Evolutionary conservation across 1,140 invertebrate species (phyloP), one percentile per base, ranked within the genome.

Genomic region (Cherax destructor): DNA sequence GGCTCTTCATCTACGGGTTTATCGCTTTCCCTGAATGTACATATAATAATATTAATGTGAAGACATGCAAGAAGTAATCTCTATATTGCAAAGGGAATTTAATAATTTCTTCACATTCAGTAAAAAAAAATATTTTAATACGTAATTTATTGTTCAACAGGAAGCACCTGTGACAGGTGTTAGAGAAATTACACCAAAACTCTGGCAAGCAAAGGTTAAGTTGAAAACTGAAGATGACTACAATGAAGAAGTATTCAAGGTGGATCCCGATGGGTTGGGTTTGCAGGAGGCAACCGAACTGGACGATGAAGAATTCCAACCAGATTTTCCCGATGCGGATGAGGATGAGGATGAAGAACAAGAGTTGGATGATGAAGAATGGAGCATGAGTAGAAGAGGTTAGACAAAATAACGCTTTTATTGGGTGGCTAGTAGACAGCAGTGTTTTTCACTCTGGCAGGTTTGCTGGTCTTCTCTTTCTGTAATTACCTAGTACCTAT

Each of bases 271-370:
- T 72, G 76, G 83, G 16, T 56, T 91, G 24, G 89, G 89, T 47
- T 50, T 91, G 59, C 69, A 79, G 49, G 89, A 85, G n/a, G 89
- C 89, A 5, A 91, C 89, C 0, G 89, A 91, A 16, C 79, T 78
- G 47, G 89, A 91, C 52, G 89, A 91, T 24, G 83, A 86, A 1
- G 89, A 91, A 41, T 91, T 91, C 56, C 72, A 85, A 3, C 89
- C 89, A 1, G 74, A 61, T 13, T 50, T 52, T 30, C 16, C 77
- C 16, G 88, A 91, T 18, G 13, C 13, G 1, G 83, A 86, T 9
- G 49, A 74, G 49, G 83, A 86, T 18, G 83, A 86, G 16, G 87
- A 89, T 7, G 56, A 81, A 5, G 80, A 76, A 9, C 21, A 83
- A 21, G 86, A 80, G n/a, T 9, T 50, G 41, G 87, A 83, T 49